phyloP scores from a whole-genome alignment of 1,140 invertebrate species.

The Drosophila ironensis region DNA sequence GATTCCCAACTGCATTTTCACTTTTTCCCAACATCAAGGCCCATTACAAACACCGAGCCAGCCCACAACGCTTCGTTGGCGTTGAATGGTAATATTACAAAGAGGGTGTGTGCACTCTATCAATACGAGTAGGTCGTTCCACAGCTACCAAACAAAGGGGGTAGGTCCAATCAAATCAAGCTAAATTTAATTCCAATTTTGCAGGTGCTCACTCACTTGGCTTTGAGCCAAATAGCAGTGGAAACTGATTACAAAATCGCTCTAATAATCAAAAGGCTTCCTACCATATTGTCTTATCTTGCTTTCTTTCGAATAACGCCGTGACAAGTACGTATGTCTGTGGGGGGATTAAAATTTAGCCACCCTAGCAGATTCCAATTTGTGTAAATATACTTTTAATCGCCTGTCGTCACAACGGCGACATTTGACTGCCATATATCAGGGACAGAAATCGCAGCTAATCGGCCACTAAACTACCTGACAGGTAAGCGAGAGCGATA shows the following conservation, averaged over 20 bases:
- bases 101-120: constrained; percentile 17
- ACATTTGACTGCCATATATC: background rate
- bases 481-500: constrained; percentile 4
- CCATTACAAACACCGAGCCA: constrained; percentile 2
- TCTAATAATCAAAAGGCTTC: background rate
- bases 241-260: background rate
- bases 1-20: constrained; percentile 20
- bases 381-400: background rate
- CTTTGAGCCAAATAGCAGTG: no score
- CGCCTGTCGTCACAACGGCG: background rate
- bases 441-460: constrained; percentile 22
- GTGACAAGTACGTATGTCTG: no score
- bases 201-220: no score
- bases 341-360: background rate
- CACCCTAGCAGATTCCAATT: background rate
- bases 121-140: constrained; percentile 1
- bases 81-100: constrained; percentile 4
- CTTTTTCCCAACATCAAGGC: constrained; percentile 8
- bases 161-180: constrained; percentile 6
- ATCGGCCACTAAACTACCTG: constrained; percentile 14
- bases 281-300: background rate
- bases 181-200: no score
- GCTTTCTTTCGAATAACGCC: no score
- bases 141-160: background rate
- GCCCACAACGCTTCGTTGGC: constrained; percentile 24